Conservation (phyloP, 2,888 invertebrate genomes). For the Cantharis rustica region DNA sequence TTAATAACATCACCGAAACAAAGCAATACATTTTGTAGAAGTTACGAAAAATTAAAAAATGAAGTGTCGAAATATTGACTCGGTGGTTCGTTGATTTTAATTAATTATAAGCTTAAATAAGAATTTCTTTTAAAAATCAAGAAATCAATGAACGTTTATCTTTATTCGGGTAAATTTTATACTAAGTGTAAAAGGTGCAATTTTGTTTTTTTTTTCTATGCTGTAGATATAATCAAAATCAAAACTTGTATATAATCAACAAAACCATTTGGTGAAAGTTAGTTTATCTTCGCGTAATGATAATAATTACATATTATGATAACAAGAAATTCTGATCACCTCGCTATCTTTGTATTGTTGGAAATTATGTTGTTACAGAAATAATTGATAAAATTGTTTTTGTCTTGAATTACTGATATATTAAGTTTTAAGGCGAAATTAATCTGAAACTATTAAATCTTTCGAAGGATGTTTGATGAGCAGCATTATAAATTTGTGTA, state of each 20-base stretch:
- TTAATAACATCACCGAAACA: background rate
- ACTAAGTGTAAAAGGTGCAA: too few relatives aligned
- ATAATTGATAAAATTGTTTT: background rate
- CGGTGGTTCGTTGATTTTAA: background rate
- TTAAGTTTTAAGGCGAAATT: background rate
- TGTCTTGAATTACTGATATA: background rate
- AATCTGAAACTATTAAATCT: background rate
- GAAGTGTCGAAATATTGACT: background rate
- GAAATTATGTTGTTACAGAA: too few relatives aligned
- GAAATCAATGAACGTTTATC: background rate
- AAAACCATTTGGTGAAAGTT: too few relatives aligned
- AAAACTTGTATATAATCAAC: too few relatives aligned
- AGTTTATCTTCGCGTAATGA: too few relatives aligned
- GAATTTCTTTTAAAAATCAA: background rate
- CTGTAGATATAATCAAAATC: too few relatives aligned
- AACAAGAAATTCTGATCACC: too few relatives aligned
- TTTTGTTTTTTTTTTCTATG: too few relatives aligned
- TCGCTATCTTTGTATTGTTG: too few relatives aligned
- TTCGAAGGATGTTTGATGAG: background rate
- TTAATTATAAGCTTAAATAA: background rate
- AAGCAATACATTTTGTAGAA: background rate
- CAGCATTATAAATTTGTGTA: background rate
- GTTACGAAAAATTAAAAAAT: background rate
- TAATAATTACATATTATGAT: too few relatives aligned
- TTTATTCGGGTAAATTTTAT: too few relatives aligned